A percentile compares a stretch with the other conserved stretches of the same genome.
Evolutionary conservation across 2,888 invertebrate species (phyloP).

Genomic region (Drosophila prostipennis): DNA sequence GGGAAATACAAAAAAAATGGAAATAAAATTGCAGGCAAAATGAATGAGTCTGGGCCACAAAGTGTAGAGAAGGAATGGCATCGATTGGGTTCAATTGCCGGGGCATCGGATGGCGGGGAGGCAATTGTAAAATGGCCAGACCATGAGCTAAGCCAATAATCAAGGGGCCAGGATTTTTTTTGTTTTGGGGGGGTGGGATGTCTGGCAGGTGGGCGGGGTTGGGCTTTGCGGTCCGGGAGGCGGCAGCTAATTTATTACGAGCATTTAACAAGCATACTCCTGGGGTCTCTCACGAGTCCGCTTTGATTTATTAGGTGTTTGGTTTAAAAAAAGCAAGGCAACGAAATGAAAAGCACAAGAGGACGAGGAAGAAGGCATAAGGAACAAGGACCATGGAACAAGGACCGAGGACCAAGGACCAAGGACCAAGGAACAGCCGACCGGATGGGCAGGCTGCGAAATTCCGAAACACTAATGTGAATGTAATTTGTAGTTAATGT

Average conservation of each 20-base stretch:
- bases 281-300: slow-evolving; percentile 64
- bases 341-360: slow-evolving; percentile 32
- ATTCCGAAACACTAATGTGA: slow-evolving; percentile 77
- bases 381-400: slow-evolving; percentile 17
- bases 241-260: slow-evolving; percentile 77
- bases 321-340: slow-evolving; percentile 51
- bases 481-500: slow-evolving; percentile 79
- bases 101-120: slow-evolving; percentile 26
- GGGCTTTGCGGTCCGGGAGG: slow-evolving; percentile 39
- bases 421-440: slow-evolving; percentile 5
- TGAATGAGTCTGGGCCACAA: slow-evolving; percentile 68
- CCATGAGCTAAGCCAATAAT: slow-evolving; percentile 75
- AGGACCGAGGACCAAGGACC: slow-evolving; percentile 17
- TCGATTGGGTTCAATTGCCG: slow-evolving; percentile 70
- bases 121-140: slow-evolving; percentile 68
- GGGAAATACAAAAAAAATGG: slow-evolving; percentile 25
- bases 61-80: slow-evolving; percentile 39
- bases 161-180: slow-evolving; percentile 31
- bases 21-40: slow-evolving; percentile 66
- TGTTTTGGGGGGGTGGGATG: background rate
- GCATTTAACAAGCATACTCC: slow-evolving; percentile 79
- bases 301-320: slow-evolving; percentile 79
- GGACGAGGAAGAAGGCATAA: background rate
- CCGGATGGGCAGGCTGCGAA: slow-evolving; percentile 42
- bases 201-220: slow-evolving; percentile 22